phyloP scores from a whole-genome alignment of 2,797 vertebrate genomes.

The Peromyscus attwateri region DNA sequence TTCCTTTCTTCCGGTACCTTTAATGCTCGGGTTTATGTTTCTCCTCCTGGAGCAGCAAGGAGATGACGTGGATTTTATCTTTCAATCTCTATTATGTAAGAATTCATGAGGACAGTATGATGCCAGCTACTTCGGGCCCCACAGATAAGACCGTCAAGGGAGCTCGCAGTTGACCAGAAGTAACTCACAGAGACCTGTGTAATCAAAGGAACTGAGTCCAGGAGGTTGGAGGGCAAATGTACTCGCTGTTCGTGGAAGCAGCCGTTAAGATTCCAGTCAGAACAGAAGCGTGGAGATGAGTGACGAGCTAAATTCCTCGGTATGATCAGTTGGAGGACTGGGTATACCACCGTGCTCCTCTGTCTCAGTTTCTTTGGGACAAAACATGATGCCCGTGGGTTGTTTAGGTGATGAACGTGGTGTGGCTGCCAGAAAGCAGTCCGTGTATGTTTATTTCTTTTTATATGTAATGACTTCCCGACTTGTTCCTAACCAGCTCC shows the following conservation, averaged over 20 bases:
- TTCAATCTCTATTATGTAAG: conserved; percentile 53
- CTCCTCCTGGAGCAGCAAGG: neutral
- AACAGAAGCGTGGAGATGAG: neutral
- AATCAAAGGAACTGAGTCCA: neutral
- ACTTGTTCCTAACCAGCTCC: conserved; percentile 16
- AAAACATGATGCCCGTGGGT: neutral
- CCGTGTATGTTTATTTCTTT: neutral
- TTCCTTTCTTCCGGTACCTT: conserved; percentile 42
- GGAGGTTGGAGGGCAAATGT: neutral
- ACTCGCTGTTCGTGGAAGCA: neutral
- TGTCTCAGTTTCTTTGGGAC: conserved; percentile 38
- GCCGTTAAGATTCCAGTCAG: neutral
- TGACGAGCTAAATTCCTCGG: neutral
- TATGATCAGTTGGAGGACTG: neutral
- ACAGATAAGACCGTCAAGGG: neutral
- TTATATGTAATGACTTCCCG: conserved; percentile 23
- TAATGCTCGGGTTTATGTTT: conserved; percentile 1
- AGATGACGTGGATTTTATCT: conserved; percentile 47
- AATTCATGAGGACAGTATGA: neutral
- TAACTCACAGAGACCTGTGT: neutral
- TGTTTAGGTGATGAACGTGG: neutral
- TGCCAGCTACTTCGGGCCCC: neutral
- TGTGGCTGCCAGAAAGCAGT: neutral
- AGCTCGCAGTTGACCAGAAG: neutral
- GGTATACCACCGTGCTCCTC: neutral